Evolutionary conservation across 1,140 invertebrate genomes (phyloP).

Genomic region (Zaprionus davidi): DNA sequence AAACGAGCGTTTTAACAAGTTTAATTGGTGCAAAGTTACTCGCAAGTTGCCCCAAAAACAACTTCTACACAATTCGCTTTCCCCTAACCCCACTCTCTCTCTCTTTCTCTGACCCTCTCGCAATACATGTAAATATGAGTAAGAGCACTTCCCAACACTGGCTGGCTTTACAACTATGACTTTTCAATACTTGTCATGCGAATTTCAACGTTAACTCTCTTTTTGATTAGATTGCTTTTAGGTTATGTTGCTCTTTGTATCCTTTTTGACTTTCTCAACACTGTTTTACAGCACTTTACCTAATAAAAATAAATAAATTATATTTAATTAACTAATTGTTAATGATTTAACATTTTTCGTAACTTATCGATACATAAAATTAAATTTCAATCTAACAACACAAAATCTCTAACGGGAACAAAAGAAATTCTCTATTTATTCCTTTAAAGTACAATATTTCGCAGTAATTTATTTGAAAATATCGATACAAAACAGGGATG

Average conservation of each 20-base stretch:
- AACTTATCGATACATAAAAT: too few relatives aligned
- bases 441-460: too few relatives aligned
- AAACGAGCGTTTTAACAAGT: constrained; percentile 83
- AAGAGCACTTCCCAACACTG: constrained; percentile 19
- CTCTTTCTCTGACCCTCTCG: background rate
- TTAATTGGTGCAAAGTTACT: constrained; percentile 81
- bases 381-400: background rate
- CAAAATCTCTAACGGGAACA: too few relatives aligned
- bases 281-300: background rate
- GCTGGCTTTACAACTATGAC: background rate
- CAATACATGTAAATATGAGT: background rate
- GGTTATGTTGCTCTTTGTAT: background rate
- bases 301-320: too few relatives aligned
- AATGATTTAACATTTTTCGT: too few relatives aligned
- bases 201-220: background rate
- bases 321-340: too few relatives aligned
- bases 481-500: background rate
- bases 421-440: too few relatives aligned
- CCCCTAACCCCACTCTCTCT: background rate
- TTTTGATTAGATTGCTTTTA: background rate
- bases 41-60: constrained; percentile 71
- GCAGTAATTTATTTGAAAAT: too few relatives aligned
- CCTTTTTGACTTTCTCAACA: background rate
- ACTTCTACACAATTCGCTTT: constrained; percentile 47
- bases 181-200: background rate